phyloP scores from a whole-genome alignment of 2,797 vertebrate species.

The Phrynocephalus vlangalii region DNA sequence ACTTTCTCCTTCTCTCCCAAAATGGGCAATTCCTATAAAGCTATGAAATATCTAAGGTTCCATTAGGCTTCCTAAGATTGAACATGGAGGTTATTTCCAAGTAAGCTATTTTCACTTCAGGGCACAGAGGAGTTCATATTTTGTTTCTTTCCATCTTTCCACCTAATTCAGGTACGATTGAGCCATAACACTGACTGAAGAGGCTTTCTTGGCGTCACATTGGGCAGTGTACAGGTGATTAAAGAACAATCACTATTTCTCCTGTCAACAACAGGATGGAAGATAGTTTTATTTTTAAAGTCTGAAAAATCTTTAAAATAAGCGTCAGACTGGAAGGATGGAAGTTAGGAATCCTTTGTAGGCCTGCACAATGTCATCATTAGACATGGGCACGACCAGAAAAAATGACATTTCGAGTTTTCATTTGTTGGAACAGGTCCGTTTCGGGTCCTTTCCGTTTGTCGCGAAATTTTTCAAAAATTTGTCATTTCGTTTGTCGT shows the following conservation, averaged over 20 bases:
- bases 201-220: not conserved
- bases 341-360: not conserved
- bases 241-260: not conserved
- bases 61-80: not conserved
- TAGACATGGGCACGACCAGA: too few relatives aligned
- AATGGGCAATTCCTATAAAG: not conserved
- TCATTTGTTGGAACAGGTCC: too few relatives aligned
- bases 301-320: constrained; percentile 7
- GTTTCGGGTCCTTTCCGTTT: too few relatives aligned
- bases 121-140: not conserved
- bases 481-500: too few relatives aligned
- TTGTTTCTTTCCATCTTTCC: not conserved
- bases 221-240: not conserved
- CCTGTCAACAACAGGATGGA: not conserved
- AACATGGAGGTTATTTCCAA: not conserved
- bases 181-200: not conserved
- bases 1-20: not conserved
- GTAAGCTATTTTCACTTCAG: not conserved
- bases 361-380: not conserved
- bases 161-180: not conserved
- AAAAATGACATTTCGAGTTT: too few relatives aligned
- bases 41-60: not conserved
- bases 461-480: too few relatives aligned
- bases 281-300: not conserved
- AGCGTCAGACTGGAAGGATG: not conserved